A percentile compares a stretch with the other conserved stretches of the same genome.
These are phyloP conservation scores for Ephialtes manifestator DNA, from an alignment of 2,888 invertebrate species.

Conservation along the genomic window DNA sequence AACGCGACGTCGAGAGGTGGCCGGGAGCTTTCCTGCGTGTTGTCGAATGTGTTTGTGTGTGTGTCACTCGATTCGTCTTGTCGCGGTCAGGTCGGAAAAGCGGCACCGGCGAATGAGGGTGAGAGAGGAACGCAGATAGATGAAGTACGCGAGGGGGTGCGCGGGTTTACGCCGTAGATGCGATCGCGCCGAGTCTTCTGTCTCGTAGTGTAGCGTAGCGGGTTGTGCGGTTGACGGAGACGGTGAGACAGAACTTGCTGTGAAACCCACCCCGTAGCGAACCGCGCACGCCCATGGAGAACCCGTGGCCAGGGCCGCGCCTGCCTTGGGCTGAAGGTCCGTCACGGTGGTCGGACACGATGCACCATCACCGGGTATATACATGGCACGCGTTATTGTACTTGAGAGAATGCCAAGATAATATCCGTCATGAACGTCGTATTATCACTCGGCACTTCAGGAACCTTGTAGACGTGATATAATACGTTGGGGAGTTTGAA, in stretches of 20 bases:
- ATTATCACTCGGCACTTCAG: constrained; percentile 29
- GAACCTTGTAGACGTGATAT: constrained; percentile 5
- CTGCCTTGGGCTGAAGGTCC: constrained; percentile 73
- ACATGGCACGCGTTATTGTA: constrained; percentile 9
- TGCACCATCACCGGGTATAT: constrained; percentile 23
- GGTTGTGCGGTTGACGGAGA: constrained; percentile 48
- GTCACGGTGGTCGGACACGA: constrained; percentile 51
- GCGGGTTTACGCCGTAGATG: constrained; percentile 44
- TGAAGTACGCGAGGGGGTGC: constrained; percentile 39
- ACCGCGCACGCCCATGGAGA: constrained; percentile 80
- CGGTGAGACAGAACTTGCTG: constrained; percentile 51
- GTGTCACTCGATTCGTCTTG: constrained; percentile 56
- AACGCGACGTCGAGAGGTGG: constrained; percentile 41
- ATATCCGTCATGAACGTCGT: constrained; percentile 35
- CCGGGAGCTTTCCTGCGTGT: constrained; percentile 33
- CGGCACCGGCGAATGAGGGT: constrained; percentile 43
- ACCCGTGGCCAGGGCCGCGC: constrained; percentile 80
- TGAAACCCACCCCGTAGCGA: constrained; percentile 75
- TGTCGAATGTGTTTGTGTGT: neutral
- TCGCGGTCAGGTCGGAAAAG: constrained; percentile 55
- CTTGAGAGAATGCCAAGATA: constrained; percentile 43
- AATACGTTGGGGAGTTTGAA: neutral
- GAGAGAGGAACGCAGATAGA: constrained; percentile 30
- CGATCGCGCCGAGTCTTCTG: constrained; percentile 45
- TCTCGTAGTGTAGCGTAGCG: constrained; percentile 48